These are phyloP conservation scores for Neoseiulus cucumeris DNA, from an alignment of 1,140 invertebrate species.

Conservation along the genomic window DNA sequence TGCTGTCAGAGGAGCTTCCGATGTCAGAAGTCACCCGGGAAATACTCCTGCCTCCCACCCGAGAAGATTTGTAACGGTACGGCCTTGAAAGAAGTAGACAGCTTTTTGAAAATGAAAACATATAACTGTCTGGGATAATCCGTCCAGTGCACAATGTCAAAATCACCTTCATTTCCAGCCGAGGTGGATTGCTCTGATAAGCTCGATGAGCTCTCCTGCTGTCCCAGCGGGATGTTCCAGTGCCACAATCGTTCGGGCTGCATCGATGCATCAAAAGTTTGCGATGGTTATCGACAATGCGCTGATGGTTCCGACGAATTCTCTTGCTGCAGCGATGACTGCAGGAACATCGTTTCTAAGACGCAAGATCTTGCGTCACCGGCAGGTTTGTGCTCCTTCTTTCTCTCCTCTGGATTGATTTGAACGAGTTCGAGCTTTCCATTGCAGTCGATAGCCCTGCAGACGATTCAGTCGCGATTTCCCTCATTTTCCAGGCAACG, in stretches of 20 bases:
- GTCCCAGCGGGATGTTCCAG: slow-evolving; percentile 16
- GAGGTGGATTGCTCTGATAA: not conserved
- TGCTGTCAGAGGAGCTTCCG: slow-evolving; percentile 39
- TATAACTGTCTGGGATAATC: no score
- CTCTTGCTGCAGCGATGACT: slow-evolving; percentile 18
- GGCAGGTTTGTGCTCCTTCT: no score
- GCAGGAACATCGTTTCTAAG: slow-evolving; percentile 1
- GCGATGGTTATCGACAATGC: slow-evolving; percentile 25
- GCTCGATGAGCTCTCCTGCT: slow-evolving; percentile 11
- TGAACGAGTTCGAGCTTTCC: no score
- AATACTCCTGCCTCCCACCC: not conserved
- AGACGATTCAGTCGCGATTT: no score
- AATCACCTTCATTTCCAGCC: no score
- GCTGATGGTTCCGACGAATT: slow-evolving; percentile 25
- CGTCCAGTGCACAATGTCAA: no score
- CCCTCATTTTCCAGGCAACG: no score
- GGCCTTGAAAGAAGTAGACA: no score
- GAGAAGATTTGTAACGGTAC: not conserved
- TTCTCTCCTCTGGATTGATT: no score
- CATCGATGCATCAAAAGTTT: slow-evolving; percentile 26
- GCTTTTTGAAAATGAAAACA: no score
- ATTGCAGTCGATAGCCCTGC: no score
- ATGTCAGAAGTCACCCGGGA: slow-evolving; percentile 25
- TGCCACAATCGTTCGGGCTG: slow-evolving; percentile 25
- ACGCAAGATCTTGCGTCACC: no score